Evolutionary conservation across 35 echinoderm and acorn worm species (phyloP).

Genomic region (Heliocidaris erythrogramma): DNA sequence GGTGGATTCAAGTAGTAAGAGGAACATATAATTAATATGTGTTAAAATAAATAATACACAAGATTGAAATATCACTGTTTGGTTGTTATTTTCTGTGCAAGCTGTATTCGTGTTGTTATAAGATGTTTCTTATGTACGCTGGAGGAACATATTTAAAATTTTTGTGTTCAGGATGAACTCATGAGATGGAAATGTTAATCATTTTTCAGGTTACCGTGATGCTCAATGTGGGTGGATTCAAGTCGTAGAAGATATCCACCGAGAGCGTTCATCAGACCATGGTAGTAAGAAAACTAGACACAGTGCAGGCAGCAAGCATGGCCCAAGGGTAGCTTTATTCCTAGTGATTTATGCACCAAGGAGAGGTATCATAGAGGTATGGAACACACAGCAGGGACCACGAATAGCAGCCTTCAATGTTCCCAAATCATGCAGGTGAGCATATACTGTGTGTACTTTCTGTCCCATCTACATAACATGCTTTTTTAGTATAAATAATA

Average conservation of each 20-base stretch:
- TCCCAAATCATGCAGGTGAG: slow-evolving; percentile 90
- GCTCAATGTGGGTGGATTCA: slow-evolving; percentile 98
- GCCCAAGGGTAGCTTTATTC: slow-evolving; percentile 78
- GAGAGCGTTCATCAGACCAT: slow-evolving; percentile 53
- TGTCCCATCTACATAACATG: no score
- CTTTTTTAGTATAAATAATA: no score
- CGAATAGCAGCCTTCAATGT: slow-evolving; percentile 98
- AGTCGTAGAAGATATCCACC: slow-evolving; percentile 76
- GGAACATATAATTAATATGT: no score
- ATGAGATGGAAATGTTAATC: background rate
- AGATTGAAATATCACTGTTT: background rate
- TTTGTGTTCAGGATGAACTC: background rate
- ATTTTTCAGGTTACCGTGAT: slow-evolving; percentile 78
- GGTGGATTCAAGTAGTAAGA: slow-evolving; percentile 85
- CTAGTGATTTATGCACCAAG: slow-evolving; percentile 96
- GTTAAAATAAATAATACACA: background rate
- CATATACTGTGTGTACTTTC: background rate
- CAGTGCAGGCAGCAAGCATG: slow-evolving; percentile 30
- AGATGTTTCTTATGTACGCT: background rate
- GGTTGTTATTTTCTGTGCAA: background rate
- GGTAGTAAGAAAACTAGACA: slow-evolving; percentile 29
- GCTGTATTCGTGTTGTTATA: background rate
- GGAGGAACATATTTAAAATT: background rate
- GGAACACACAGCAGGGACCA: slow-evolving; percentile 98
- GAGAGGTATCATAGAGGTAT: slow-evolving; percentile 91